Evolutionary conservation across 2,888 invertebrate genomes (phyloP).

Genomic region (Abscondita cerata): DNA sequence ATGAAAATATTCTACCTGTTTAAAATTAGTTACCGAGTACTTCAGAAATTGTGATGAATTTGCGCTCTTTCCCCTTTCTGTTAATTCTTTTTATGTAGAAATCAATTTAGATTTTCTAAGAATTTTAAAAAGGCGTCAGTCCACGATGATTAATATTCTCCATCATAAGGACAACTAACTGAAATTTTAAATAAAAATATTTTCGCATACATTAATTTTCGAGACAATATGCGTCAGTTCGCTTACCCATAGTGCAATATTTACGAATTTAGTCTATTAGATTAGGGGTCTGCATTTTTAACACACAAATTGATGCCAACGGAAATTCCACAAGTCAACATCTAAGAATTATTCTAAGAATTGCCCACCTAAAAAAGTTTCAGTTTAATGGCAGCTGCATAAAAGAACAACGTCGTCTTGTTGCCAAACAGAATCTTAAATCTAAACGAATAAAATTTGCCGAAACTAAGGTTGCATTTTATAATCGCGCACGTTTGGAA

Average conservation of each 20-base stretch:
- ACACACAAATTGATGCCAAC: conserved; percentile 16
- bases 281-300: neutral
- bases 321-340: conserved; percentile 23
- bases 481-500: neutral
- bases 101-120: too few relatives aligned
- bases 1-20: too few relatives aligned
- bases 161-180: too few relatives aligned
- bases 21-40: too few relatives aligned
- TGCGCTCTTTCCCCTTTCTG: too few relatives aligned
- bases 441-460: conserved; percentile 6
- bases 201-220: too few relatives aligned
- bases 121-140: too few relatives aligned
- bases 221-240: too few relatives aligned
- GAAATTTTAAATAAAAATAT: too few relatives aligned
- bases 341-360: conserved; percentile 20
- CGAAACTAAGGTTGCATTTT: conserved; percentile 27
- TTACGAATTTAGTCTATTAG: neutral
- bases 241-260: neutral
- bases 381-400: conserved; percentile 15
- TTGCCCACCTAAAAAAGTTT: conserved; percentile 9
- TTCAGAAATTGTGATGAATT: too few relatives aligned
- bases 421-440: conserved; percentile 19
- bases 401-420: conserved; percentile 4
- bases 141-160: too few relatives aligned
- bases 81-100: too few relatives aligned